Conservation (phyloP, 2,888 invertebrate species). For the Yponomeuta evonymella region DNA sequence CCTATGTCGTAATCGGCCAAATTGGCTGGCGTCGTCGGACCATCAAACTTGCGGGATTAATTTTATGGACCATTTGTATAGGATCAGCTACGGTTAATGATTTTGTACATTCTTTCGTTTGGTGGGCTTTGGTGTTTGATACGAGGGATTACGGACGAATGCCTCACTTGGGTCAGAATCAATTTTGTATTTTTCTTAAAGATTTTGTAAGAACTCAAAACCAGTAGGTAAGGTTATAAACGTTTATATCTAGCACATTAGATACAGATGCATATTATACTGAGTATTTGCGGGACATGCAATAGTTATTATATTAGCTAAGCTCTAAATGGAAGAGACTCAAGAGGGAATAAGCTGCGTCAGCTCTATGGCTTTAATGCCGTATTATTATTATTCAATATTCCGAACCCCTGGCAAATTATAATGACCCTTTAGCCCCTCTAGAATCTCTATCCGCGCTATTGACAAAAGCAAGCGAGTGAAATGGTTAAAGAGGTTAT, state of each 20-base stretch:
- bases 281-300: background rate
- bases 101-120: slow-evolving; percentile 43
- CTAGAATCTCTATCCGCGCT: slow-evolving; percentile 4
- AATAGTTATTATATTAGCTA: background rate
- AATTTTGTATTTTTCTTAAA: background rate
- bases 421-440: background rate
- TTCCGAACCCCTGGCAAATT: background rate
- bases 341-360: background rate
- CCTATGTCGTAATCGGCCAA: slow-evolving; percentile 15
- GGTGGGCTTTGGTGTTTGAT: background rate
- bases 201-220: too few relatives aligned
- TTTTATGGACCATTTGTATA: slow-evolving; percentile 66
- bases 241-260: too few relatives aligned
- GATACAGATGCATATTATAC: too few relatives aligned
- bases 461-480: slow-evolving; percentile 14
- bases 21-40: slow-evolving; percentile 29
- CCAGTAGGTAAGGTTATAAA: too few relatives aligned
- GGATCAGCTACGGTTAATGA: slow-evolving; percentile 65
- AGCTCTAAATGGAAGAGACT: background rate
- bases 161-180: background rate
- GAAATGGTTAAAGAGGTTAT: slow-evolving; percentile 9
- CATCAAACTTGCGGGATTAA: slow-evolving; percentile 68
- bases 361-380: background rate
- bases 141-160: background rate
- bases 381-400: background rate